A percentile compares a stretch with the other conserved stretches of the same genome.
Evolutionary conservation across 2,113 vertebrate genomes (phyloP).

Genomic region (Hystrix brachyura): DNA sequence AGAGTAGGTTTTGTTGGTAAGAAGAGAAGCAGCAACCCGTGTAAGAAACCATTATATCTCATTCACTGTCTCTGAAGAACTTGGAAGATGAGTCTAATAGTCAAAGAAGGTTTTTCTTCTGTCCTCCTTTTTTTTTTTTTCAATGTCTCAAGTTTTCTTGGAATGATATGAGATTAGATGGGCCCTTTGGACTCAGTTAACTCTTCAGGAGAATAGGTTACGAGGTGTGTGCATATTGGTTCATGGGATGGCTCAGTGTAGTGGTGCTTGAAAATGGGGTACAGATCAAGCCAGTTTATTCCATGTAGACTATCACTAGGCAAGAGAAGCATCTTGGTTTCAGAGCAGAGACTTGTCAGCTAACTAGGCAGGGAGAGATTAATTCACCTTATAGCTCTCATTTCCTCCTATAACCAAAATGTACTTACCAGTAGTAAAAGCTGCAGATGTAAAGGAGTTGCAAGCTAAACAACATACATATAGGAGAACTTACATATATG

Average conservation of each 20-base stretch:
- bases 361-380: neutral
- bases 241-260: neutral
- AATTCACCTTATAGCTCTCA: neutral
- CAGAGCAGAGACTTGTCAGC: neutral
- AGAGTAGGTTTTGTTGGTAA: neutral
- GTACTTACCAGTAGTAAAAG: neutral
- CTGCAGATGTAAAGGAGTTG: neutral
- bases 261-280: neutral
- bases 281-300: neutral
- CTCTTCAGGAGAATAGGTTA: constrained; percentile 34
- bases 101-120: neutral
- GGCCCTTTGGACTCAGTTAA: neutral
- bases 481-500: neutral
- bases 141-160: constrained; percentile 5
- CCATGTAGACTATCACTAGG: neutral
- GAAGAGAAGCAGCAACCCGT: neutral
- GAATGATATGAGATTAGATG: neutral
- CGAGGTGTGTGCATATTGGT: neutral
- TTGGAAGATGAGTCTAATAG: neutral
- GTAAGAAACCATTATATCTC: neutral
- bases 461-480: neutral
- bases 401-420: neutral
- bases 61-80: neutral
- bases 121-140: constrained; percentile 25
- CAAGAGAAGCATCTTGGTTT: neutral